Percentiles rank a stretch among this genome's conserved stretches.
Evolutionary conservation across 2,888 invertebrate species (phyloP).

Genomic region (Diarsia dahlii): DNA sequence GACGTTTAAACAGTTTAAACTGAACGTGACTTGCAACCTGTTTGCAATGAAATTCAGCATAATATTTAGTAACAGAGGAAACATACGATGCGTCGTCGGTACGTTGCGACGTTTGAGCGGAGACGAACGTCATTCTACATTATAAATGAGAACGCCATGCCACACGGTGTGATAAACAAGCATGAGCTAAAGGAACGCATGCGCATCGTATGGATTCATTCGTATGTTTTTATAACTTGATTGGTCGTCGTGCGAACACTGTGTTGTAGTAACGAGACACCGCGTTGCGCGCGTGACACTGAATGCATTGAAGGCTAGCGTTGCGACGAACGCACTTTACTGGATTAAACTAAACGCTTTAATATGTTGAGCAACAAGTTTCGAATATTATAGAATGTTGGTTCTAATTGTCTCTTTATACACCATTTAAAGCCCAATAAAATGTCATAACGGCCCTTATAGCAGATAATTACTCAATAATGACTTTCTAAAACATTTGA

Average conservation of each 20-base stretch:
- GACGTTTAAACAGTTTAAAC: no score
- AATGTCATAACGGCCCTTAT: slow-evolving; percentile 54
- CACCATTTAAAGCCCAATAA: slow-evolving; percentile 51
- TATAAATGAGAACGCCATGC: neutral
- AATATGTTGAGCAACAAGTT: slow-evolving; percentile 60
- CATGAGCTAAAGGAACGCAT: neutral
- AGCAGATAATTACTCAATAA: slow-evolving; percentile 65
- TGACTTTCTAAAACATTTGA: slow-evolving; percentile 66
- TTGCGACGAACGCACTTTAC: neutral
- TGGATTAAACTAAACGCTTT: no score
- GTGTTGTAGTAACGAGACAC: neutral
- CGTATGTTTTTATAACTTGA: no score
- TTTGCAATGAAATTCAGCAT: slow-evolving; percentile 40
- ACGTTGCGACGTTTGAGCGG: neutral
- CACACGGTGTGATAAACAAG: neutral
- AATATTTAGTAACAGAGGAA: slow-evolving; percentile 46
- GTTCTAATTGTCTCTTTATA: slow-evolving; percentile 37
- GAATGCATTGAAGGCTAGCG: neutral
- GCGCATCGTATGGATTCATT: neutral
- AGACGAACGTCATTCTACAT: neutral
- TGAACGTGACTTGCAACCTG: slow-evolving; percentile 44
- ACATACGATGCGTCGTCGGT: neutral
- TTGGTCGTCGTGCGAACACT: neutral
- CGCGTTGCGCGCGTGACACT: neutral
- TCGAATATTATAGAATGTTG: slow-evolving; percentile 50